These are phyloP conservation scores for Cochlearius cochlearius DNA, from an alignment of 2,113 vertebrate genomes.

Conservation along the genomic window DNA sequence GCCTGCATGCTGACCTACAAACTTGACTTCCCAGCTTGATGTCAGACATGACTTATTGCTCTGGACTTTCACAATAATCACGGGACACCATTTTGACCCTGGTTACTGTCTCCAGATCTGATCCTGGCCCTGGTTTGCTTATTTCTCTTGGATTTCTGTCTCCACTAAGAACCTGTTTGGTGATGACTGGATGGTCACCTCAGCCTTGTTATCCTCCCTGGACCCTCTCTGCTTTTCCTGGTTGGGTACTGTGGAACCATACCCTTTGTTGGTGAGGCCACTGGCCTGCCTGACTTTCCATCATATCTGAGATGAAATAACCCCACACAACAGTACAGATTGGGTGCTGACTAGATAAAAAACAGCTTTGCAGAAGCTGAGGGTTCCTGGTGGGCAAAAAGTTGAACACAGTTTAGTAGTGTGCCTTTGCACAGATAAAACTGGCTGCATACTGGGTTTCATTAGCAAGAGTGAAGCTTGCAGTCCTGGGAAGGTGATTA, in stretches of 20 bases:
- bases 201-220: neutral
- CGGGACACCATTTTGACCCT: rapidly evolving
- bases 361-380: neutral
- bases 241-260: neutral
- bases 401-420: neutral
- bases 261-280: rapidly evolving
- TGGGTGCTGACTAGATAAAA: neutral
- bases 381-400: neutral
- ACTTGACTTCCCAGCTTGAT: neutral
- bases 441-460: neutral
- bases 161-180: neutral
- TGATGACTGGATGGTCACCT: neutral
- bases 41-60: neutral
- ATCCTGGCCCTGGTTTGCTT: neutral
- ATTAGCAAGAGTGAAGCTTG: neutral
- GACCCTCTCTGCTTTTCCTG: neutral
- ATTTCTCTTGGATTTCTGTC: neutral
- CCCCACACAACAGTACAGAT: rapidly evolving
- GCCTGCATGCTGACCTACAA: neutral
- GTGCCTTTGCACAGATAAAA: neutral
- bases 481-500: neutral
- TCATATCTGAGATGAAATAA: neutral
- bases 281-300: neutral
- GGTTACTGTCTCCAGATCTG: neutral
- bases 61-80: neutral